Base-by-base conservation (phyloP, 92 coral and sea anemone genomes). In the Umimayanthus kanabou region DNA sequence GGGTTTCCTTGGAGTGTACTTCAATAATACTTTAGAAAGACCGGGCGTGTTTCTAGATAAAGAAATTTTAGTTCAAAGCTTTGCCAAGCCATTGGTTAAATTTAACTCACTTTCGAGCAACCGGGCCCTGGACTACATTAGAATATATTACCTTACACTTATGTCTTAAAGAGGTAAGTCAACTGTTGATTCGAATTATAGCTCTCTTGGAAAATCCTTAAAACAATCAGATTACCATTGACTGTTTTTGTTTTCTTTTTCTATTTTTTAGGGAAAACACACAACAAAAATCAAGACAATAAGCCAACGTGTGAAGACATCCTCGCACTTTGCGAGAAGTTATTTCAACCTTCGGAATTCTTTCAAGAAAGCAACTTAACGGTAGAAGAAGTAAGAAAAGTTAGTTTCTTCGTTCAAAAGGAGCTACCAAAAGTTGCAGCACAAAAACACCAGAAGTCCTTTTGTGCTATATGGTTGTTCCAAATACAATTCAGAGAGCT, bases 371-470 rank as follows among this genome's bases (percentile, higher is more conserved):
- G 73, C 29, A 37, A 39, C 73, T 37, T 80, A 80, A 58, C 85
- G 0, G 50, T 80, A 3, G 73, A 80, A 61, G 85, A 80, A 65
- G 55, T 61, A 80, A 18, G 74, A 80, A 65, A 70, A 39, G 18
- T 80, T 23, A 80, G 73, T 61, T 61, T 23, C 47, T 80, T 80
- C 71, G 55, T 61, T 16, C 33, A 80, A 57, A 30, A 73, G 25
- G 85, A 80, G 20, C 23, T 80, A n/a, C 85, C 85, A 39, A 80
- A 80, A 39, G 85, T 61, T 8, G 85, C 70, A 14, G 73, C 50
- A 58, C 85, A 80, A 65, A 80, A 80, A 22, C 85, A 39, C 43
- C 20, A 7, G 20, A 61, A 61, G 4, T 80, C 85, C 0, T 80
- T 80, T 43, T 80, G 85, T 57, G 72, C 37, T 1, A 18, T 80